A percentile compares a stretch with the other conserved stretches of the same genome.
Evolutionary conservation across 2,113 vertebrate genomes (phyloP).

Genomic region (Parus major): DNA sequence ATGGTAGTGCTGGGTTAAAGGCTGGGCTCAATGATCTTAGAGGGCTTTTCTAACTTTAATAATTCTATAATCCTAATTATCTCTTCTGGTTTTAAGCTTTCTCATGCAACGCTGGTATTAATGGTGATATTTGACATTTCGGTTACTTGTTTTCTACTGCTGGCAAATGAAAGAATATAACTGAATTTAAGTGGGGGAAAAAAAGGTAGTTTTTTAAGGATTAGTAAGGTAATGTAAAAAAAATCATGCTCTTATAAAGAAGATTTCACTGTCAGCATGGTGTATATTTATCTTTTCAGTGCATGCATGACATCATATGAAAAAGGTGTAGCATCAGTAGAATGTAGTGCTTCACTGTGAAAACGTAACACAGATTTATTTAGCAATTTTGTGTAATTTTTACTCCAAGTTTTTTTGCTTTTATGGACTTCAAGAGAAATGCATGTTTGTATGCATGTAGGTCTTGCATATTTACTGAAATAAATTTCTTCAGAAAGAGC

Average conservation of each 20-base stretch:
- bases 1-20: neutral
- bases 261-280: neutral
- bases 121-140: neutral
- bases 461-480: neutral
- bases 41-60: neutral
- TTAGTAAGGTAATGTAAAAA: neutral
- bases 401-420: neutral
- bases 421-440: neutral
- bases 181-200: neutral
- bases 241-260: fast-evolving
- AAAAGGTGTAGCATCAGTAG: neutral
- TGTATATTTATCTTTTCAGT: neutral
- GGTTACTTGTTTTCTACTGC: neutral
- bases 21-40: neutral
- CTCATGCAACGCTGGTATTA: neutral
- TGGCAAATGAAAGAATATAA: neutral
- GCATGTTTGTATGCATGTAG: fast-evolving
- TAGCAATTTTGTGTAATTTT: neutral
- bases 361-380: neutral
- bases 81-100: neutral
- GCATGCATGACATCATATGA: neutral
- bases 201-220: neutral
- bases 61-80: neutral
- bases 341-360: neutral
- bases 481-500: neutral